A percentile compares a stretch with the other conserved stretches of the same genome.
Conservation (phyloP, 2,888 invertebrate species). For the Antheraea yamamai region DNA sequence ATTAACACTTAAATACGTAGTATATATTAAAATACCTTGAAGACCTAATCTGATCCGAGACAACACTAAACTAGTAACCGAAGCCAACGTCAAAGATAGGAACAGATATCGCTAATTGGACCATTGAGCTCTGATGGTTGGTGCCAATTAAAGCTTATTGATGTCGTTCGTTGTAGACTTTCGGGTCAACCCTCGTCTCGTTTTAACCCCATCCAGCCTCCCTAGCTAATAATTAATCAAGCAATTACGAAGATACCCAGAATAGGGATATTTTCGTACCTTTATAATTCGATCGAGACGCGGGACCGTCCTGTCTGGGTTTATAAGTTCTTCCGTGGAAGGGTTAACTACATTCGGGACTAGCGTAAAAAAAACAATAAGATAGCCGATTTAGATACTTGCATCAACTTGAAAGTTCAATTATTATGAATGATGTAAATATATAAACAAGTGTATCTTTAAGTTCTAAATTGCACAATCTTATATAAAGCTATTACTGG, state of each 20-base stretch:
- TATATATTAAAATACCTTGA: slow-evolving; percentile 31
- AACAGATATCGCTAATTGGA: slow-evolving; percentile 72
- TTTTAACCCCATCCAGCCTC: slow-evolving; percentile 70
- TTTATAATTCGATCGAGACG: slow-evolving; percentile 37
- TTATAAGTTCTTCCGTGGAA: neutral
- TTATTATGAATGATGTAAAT: neutral
- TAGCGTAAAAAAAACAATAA: neutral
- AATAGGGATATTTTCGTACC: slow-evolving; percentile 56
- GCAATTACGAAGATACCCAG: slow-evolving; percentile 68
- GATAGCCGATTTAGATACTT: neutral
- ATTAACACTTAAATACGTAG: neutral
- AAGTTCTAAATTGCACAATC: too few species aligned
- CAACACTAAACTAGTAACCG: slow-evolving; percentile 36
- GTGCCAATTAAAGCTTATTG: slow-evolving; percentile 77
- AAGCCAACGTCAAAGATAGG: slow-evolving; percentile 35
- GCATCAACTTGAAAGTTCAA: neutral
- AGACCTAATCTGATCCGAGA: slow-evolving; percentile 35
- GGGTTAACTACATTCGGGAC: neutral
- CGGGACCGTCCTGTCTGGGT: slow-evolving; percentile 7
- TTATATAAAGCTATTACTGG: too few species aligned
- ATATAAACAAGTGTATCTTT: too few species aligned
- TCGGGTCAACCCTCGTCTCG: slow-evolving; percentile 72
- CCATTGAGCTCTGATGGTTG: slow-evolving; percentile 73
- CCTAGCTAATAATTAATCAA: slow-evolving; percentile 78
- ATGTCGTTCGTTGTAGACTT: slow-evolving; percentile 71